Evolutionary conservation across 2,113 vertebrate species (phyloP).

Genomic region (Carassius carassius): DNA sequence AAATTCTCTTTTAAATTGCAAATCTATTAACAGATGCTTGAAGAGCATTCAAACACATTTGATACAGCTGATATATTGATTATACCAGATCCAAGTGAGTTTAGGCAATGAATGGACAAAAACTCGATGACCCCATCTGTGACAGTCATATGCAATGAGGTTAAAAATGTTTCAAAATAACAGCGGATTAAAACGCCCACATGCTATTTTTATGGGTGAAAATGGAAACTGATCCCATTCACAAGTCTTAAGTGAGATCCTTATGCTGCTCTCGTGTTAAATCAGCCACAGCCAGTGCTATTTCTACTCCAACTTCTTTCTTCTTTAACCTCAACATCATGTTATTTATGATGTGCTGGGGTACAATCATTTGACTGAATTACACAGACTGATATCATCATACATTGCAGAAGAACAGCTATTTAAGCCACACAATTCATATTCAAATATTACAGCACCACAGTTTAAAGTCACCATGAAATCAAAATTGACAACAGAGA

Average conservation of each 20-base stretch:
- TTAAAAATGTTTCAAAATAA: conserved; percentile 10
- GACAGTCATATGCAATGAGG: background rate
- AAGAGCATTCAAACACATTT: conserved; percentile 10
- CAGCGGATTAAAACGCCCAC: background rate
- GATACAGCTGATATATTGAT: conserved; percentile 5
- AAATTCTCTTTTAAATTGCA: background rate
- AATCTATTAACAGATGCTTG: background rate
- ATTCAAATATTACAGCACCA: background rate
- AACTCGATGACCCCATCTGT: background rate
- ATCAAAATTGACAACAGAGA: background rate
- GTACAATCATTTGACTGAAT: background rate
- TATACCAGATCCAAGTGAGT: background rate
- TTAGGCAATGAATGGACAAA: background rate
- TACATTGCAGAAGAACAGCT: background rate
- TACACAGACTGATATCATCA: background rate
- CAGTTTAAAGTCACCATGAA: background rate
- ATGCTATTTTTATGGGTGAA: conserved; percentile 11
- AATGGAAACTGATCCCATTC: background rate
- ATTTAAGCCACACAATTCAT: background rate
- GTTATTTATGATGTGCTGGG: conserved; percentile 10
- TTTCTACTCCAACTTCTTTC: background rate
- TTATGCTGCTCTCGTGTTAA: background rate
- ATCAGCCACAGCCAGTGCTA: background rate
- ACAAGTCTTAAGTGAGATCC: conserved; percentile 4
- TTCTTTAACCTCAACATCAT: conserved; percentile 6